Percentiles rank a stretch among this genome's conserved stretches.
phyloP scores from a whole-genome alignment of 2,113 vertebrate species.

The Garra rufa region DNA sequence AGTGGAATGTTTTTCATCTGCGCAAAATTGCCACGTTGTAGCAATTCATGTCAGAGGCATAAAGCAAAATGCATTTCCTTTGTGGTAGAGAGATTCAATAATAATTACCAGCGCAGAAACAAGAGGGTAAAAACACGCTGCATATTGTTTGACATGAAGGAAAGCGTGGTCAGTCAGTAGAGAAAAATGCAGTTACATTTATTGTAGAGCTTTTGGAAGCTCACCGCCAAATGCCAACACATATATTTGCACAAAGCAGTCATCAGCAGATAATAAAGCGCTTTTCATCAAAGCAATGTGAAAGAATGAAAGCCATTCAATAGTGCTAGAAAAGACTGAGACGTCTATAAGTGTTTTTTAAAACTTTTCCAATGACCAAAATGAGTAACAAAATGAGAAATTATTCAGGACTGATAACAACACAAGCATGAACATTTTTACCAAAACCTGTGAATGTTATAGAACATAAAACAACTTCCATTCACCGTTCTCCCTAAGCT shows the following conservation, averaged over 20 bases:
- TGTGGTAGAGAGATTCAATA: constrained; percentile 25
- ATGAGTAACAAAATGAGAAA: not conserved
- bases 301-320: not conserved
- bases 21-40: constrained; percentile 44
- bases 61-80: constrained; percentile 47
- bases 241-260: not conserved
- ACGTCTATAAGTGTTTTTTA: not conserved
- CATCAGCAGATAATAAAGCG: not conserved
- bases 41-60: constrained; percentile 42
- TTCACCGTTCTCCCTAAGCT: not conserved
- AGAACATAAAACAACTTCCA: not conserved
- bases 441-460: not conserved
- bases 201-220: not conserved
- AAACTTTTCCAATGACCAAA: not conserved
- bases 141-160: not conserved
- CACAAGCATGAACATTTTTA: not conserved
- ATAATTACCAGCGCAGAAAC: constrained; percentile 44
- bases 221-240: not conserved
- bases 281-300: constrained; percentile 9
- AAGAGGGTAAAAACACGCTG: not conserved
- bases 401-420: not conserved
- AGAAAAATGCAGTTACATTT: not conserved
- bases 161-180: not conserved
- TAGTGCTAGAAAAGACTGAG: not conserved
- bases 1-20: constrained; percentile 43